Base-by-base conservation (phyloP, 2,797 vertebrate species). In the Hylomyscus alleni region DNA sequence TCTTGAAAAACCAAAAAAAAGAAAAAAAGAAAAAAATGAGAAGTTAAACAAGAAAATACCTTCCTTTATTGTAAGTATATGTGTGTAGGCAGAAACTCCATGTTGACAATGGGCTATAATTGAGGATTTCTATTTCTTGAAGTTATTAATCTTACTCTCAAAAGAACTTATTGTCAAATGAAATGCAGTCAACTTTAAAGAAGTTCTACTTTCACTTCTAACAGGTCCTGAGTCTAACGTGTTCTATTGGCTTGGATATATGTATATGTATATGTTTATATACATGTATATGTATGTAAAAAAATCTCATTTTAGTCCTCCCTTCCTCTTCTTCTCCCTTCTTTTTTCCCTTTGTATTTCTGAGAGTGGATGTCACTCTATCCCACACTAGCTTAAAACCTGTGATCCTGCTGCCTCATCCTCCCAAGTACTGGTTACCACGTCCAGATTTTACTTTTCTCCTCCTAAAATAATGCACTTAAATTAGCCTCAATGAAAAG, bases 21-120 rank as follows among this genome's bases (percentile, higher is more conserved):
- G n/a, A n/a, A 47, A 87, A 87, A 77, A 54, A 87, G 65, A 47
- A 87, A 87, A 77, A 54, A 72, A 86, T 86, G 65, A 52, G 34
- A 54, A 37, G 65, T 87, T 87, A 54, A 87, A 54, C 65, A 87
- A 86, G 62, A 69, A 52, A 86, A 87, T 54, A 72, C 34, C 69
- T 72, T 54, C 4, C 22, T 72, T 87, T 54, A 47, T 87, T 37
- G 26, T 69, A 85, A 85, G 31, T 52, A 50, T 84, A 20, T 69
- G 12, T 52, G 24, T 72, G 10, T 86, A 29, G 65, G 44, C 31
- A 85, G 83, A 67, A 85, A 67, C 19, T 85, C 29, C 29, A 24
- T 69, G 44, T 69, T 85, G 47, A 87, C 24, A 29, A 37, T 72
- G 50, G 65, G 34, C 65, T 72, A 3, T 72, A 87, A 86, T 52